A percentile compares a stretch with the other conserved stretches of the same genome.
These are phyloP conservation scores for Protosalanx chinensis DNA, from an alignment of 2,797 vertebrate species.

Conservation along the genomic window DNA sequence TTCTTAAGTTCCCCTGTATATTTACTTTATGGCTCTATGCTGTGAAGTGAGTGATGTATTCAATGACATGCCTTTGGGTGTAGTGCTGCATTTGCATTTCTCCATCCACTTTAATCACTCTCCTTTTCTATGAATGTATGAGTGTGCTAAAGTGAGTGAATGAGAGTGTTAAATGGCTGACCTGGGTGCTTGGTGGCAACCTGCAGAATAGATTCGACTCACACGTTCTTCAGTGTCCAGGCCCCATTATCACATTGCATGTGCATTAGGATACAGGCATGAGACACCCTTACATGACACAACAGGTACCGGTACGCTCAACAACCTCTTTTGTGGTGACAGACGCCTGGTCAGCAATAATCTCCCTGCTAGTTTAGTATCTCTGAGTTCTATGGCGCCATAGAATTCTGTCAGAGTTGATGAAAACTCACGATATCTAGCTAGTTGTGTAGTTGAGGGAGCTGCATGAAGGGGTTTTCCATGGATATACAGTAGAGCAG, in stretches of 20 bases:
- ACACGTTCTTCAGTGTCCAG: background rate
- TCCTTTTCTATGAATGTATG: background rate
- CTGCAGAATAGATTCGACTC: background rate
- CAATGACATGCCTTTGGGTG: background rate
- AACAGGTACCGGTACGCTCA: background rate
- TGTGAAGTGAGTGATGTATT: background rate
- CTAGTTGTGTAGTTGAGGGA: too few species aligned
- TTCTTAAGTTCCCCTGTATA: background rate
- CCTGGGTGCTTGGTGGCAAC: background rate
- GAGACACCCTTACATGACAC: background rate
- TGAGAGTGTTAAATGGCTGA: too few species aligned
- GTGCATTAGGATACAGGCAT: background rate
- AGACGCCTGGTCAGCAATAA: background rate
- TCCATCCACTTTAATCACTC: background rate
- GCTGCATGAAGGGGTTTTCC: too few species aligned
- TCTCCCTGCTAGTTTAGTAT: background rate
- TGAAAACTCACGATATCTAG: too few species aligned
- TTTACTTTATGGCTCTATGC: background rate
- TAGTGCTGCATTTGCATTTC: background rate
- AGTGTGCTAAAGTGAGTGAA: background rate
- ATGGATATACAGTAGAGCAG: too few species aligned
- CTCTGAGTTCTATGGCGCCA: background rate
- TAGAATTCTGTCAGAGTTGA: too few species aligned
- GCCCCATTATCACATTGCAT: background rate
- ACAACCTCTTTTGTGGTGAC: background rate